A percentile compares a stretch with the other conserved stretches of the same genome.
phyloP scores from a whole-genome alignment of 2,113 vertebrate species.

The Nyctereutes procyonoides region DNA sequence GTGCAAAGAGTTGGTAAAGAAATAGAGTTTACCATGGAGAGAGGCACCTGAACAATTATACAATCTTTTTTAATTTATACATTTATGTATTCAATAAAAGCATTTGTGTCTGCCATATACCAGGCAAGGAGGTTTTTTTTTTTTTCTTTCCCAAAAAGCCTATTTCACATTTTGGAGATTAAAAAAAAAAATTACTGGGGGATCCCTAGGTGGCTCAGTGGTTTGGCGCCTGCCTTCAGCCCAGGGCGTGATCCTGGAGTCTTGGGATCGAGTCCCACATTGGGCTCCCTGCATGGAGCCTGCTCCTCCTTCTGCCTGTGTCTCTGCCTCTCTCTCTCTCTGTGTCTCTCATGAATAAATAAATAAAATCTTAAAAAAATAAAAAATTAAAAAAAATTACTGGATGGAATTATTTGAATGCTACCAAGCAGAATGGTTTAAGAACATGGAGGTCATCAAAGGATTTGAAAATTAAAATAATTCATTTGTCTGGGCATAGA shows the following conservation, averaged over 20 bases:
- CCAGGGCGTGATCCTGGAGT: too few relatives aligned
- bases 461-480: neutral
- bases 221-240: too few relatives aligned
- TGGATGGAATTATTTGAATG: neutral
- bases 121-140: neutral
- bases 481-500: neutral
- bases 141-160: neutral
- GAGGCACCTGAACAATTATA: neutral
- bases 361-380: too few relatives aligned
- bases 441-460: neutral
- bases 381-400: neutral
- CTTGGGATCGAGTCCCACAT: too few relatives aligned
- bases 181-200: neutral
- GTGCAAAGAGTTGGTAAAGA: neutral
- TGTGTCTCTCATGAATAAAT: too few relatives aligned
- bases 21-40: neutral
- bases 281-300: too few relatives aligned
- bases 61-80: neutral
- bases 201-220: too few relatives aligned
- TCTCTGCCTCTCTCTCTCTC: too few relatives aligned
- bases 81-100: constrained; percentile 4
- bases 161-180: neutral
- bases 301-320: too few relatives aligned
- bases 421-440: neutral
- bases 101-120: neutral